Percentiles rank a stretch among this genome's conserved stretches.
phyloP scores from a whole-genome alignment of 1,140 invertebrate genomes.

The Hyles vespertilio region DNA sequence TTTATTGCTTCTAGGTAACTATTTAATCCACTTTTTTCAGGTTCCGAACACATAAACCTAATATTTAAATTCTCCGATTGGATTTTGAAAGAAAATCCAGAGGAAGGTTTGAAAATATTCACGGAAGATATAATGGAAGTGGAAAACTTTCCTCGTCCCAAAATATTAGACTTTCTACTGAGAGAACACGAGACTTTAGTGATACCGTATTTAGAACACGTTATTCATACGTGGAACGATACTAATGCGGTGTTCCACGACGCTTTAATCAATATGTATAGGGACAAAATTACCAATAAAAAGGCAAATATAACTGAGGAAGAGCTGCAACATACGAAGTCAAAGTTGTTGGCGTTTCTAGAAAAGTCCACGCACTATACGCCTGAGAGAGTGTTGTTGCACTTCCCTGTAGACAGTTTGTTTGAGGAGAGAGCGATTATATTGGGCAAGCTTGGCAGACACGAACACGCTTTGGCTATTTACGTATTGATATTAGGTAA shows the following conservation, averaged over 20 bases:
- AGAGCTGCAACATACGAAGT: slow-evolving; percentile 79
- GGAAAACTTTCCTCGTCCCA: slow-evolving; percentile 90
- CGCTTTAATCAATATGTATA: slow-evolving; percentile 90
- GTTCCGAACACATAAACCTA: slow-evolving; percentile 89
- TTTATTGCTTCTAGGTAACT: no score
- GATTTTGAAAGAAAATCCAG: slow-evolving; percentile 90
- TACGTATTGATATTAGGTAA: slow-evolving; percentile 86
- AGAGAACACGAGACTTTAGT: slow-evolving; percentile 87
- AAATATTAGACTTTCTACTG: slow-evolving; percentile 92
- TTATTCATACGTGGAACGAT: slow-evolving; percentile 94
- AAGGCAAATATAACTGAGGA: slow-evolving; percentile 78
- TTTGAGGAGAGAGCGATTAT: slow-evolving; percentile 96
- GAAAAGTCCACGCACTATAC: slow-evolving; percentile 89
- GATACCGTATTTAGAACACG: slow-evolving; percentile 96
- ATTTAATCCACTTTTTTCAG: slow-evolving; percentile 49
- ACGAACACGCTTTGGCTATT: slow-evolving; percentile 94
- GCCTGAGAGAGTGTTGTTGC: slow-evolving; percentile 90
- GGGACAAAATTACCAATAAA: slow-evolving; percentile 76
- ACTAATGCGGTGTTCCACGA: slow-evolving; percentile 92
- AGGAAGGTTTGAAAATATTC: slow-evolving; percentile 95
- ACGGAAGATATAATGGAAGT: slow-evolving; percentile 94
- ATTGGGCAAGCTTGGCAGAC: slow-evolving; percentile 90
- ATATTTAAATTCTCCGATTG: slow-evolving; percentile 97
- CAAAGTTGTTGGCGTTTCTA: slow-evolving; percentile 91
- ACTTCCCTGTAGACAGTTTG: slow-evolving; percentile 91